These are phyloP conservation scores for Poeciliopsis turneri DNA, from an alignment of 2,797 vertebrate genomes.

Conservation along the genomic window DNA sequence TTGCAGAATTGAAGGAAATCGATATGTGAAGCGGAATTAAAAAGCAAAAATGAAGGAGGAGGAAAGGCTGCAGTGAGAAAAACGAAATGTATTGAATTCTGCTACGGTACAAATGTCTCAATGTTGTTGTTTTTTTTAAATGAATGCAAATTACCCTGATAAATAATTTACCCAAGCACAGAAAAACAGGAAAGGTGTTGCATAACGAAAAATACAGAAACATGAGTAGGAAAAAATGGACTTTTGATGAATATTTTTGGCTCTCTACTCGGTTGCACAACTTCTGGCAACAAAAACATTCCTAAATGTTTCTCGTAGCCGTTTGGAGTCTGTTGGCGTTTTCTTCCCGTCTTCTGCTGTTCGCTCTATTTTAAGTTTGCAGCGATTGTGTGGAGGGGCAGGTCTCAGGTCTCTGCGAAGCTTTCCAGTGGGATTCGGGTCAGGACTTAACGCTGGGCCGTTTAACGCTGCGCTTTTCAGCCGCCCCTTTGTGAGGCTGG, in stretches of 20 bases:
- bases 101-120: not conserved
- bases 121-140: not conserved
- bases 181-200: not conserved
- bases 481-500: not conserved
- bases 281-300: not conserved
- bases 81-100: not conserved
- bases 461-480: not conserved
- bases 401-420: conserved; percentile 2
- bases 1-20: conserved; percentile 18
- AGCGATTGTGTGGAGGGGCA: not conserved
- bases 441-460: not conserved
- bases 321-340: not conserved
- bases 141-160: not conserved
- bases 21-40: conserved; percentile 16
- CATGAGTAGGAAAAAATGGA: not conserved
- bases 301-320: not conserved
- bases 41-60: not conserved
- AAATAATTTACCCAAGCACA: not conserved
- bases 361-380: conserved; percentile 8
- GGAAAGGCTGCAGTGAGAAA: not conserved
- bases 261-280: not conserved
- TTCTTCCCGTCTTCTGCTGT: not conserved
- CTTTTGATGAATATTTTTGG: not conserved
- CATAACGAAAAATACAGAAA: not conserved
- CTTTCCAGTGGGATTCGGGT: conserved; percentile 1